phyloP scores from a whole-genome alignment of 1,140 invertebrate genomes.

The Saccostrea glomerata region DNA sequence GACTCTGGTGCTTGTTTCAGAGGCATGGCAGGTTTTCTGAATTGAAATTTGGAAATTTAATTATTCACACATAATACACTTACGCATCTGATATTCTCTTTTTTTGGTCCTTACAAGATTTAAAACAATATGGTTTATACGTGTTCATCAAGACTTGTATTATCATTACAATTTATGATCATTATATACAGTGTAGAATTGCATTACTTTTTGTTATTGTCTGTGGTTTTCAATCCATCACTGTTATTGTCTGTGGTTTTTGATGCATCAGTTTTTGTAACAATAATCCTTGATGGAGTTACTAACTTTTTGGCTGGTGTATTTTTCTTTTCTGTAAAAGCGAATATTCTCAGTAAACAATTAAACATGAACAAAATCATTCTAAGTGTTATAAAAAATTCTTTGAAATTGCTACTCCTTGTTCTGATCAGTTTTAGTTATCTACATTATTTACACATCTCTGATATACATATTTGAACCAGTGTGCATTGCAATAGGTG shows the following conservation, averaged over 20 bases:
- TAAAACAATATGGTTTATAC: not conserved
- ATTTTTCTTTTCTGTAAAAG: constrained; percentile 31
- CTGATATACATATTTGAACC: too few relatives aligned
- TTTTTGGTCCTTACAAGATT: not conserved
- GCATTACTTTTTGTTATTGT: not conserved
- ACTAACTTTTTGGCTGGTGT: constrained; percentile 24
- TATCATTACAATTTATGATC: not conserved
- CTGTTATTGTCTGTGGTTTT: not conserved
- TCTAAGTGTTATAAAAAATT: too few relatives aligned
- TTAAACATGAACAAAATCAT: too few relatives aligned
- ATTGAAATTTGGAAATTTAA: not conserved
- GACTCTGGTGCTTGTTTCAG: not conserved
- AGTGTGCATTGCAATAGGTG: not conserved
- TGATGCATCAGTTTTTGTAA: not conserved
- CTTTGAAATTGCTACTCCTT: too few relatives aligned
- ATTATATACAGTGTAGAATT: not conserved
- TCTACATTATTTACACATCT: too few relatives aligned
- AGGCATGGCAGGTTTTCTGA: not conserved
- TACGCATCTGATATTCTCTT: not conserved
- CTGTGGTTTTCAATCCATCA: not conserved
- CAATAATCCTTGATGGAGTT: not conserved
- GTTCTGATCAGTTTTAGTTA: too few relatives aligned
- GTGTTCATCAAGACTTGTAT: not conserved
- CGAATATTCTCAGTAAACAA: too few relatives aligned
- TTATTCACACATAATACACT: not conserved